Conservation (phyloP, 2,888 invertebrate species). For the Sinentomon sp. region DNA sequence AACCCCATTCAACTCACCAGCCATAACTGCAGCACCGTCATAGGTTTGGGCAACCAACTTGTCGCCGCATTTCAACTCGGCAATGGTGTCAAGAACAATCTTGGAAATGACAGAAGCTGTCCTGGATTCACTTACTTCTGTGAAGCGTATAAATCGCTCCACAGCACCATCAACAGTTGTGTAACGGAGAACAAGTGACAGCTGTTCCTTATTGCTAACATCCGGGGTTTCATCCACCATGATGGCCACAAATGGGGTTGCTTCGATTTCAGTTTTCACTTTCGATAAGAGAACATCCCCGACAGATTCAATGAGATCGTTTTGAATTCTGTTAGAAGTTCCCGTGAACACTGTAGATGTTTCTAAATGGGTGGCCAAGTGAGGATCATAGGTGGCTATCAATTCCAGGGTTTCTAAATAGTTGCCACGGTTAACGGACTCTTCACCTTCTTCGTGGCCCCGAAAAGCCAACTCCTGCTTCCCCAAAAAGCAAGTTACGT, state of each 20-base stretch:
- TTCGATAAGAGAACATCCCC: neutral
- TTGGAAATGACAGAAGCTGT: too few species aligned
- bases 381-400: too few species aligned
- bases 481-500: slow-evolving; percentile 7
- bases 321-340: slow-evolving; percentile 6
- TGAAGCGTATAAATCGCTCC: slow-evolving; percentile 9
- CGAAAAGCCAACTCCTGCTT: slow-evolving; percentile 11
- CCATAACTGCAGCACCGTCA: slow-evolving; percentile 22
- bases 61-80: neutral
- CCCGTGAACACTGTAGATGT: too few species aligned
- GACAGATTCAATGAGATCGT: slow-evolving; percentile 12
- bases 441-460: slow-evolving; percentile 5
- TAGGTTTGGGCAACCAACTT: slow-evolving; percentile 8
- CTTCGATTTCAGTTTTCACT: slow-evolving; percentile 3
- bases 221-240: slow-evolving; percentile 10
- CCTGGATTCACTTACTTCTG: too few species aligned
- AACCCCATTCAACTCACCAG: slow-evolving; percentile 3
- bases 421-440: slow-evolving; percentile 9
- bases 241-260: slow-evolving; percentile 4
- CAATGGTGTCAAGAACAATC: slow-evolving; percentile 1
- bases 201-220: slow-evolving; percentile 7
- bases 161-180: slow-evolving; percentile 3
- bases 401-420: slow-evolving; percentile 9
- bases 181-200: slow-evolving; percentile 9
- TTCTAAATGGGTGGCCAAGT: too few species aligned